Percentiles rank a stretch among this genome's conserved stretches.
Conservation (phyloP, 2,113 vertebrate species). For the Camelus dromedarius region DNA sequence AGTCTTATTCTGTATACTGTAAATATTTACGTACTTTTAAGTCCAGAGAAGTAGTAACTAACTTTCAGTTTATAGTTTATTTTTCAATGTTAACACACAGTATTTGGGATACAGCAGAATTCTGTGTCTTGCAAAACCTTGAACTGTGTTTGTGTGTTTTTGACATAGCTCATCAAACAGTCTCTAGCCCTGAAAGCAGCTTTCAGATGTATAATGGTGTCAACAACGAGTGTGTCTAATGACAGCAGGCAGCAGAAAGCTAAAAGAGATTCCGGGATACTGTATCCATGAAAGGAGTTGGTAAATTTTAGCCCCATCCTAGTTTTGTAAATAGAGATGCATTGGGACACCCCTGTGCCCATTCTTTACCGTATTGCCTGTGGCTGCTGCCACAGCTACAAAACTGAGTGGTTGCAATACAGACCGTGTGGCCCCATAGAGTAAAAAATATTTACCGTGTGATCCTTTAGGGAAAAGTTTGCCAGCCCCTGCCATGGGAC, state of each 20-base stretch:
- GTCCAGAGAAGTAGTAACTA: slow-evolving; percentile 37
- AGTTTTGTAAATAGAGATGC: slow-evolving; percentile 49
- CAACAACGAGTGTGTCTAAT: slow-evolving; percentile 10
- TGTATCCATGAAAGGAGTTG: slow-evolving; percentile 13
- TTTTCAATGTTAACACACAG: slow-evolving; percentile 43
- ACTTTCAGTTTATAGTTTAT: slow-evolving; percentile 40
- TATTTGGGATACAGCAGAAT: slow-evolving; percentile 43
- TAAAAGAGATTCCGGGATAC: slow-evolving; percentile 30
- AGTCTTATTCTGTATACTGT: slow-evolving; percentile 56
- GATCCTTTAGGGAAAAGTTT: slow-evolving; percentile 33
- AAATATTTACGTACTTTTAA: slow-evolving; percentile 58
- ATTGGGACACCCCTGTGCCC: background rate
- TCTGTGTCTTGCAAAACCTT: slow-evolving; percentile 43
- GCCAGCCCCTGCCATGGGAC: background rate
- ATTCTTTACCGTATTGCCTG: background rate
- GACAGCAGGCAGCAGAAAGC: slow-evolving; percentile 47
- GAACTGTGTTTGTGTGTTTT: slow-evolving; percentile 35
- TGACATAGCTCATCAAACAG: slow-evolving; percentile 48
- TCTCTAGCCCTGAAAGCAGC: background rate
- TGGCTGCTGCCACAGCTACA: slow-evolving; percentile 4
- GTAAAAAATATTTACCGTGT: background rate
- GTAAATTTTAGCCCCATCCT: slow-evolving; percentile 6
- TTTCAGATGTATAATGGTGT: background rate
- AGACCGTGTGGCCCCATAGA: background rate
- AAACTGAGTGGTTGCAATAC: slow-evolving; percentile 27